These are phyloP conservation scores for Ostrea edulis DNA, from an alignment of 1,140 invertebrate genomes.

Conservation along the genomic window DNA sequence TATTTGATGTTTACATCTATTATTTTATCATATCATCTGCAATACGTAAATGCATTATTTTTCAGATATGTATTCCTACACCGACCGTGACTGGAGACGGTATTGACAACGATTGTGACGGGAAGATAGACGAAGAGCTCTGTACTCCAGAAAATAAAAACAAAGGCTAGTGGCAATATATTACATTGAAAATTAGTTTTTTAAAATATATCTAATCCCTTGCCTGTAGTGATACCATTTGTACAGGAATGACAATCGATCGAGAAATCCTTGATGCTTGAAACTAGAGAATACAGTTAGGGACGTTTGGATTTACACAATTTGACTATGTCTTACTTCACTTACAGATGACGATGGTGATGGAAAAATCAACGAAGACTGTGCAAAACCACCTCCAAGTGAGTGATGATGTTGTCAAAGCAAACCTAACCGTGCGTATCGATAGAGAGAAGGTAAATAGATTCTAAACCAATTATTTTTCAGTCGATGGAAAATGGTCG, in stretches of 20 bases:
- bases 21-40: neutral
- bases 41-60: neutral
- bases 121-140: conserved; percentile 51
- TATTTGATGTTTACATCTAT: neutral
- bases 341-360: conserved; percentile 63
- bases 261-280: too few relatives aligned
- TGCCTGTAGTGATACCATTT: too few relatives aligned
- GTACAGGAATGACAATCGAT: too few relatives aligned
- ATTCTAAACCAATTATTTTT: neutral
- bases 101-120: conserved; percentile 55
- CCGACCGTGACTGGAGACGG: conserved; percentile 41
- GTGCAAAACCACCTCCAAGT: conserved; percentile 61
- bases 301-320: too few relatives aligned
- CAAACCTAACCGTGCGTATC: neutral
- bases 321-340: neutral
- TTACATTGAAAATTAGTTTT: too few relatives aligned
- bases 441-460: neutral
- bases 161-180: neutral
- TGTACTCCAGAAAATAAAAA: conserved; percentile 40
- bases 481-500: conserved; percentile 12
- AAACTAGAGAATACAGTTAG: too few relatives aligned
- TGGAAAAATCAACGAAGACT: conserved; percentile 66
- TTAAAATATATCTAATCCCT: too few relatives aligned
- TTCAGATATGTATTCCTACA: conserved; percentile 41
- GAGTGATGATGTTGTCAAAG: neutral